Base-by-base conservation (phyloP, 2,888 invertebrate genomes). In the Drosophila parthenogenetica region DNA sequence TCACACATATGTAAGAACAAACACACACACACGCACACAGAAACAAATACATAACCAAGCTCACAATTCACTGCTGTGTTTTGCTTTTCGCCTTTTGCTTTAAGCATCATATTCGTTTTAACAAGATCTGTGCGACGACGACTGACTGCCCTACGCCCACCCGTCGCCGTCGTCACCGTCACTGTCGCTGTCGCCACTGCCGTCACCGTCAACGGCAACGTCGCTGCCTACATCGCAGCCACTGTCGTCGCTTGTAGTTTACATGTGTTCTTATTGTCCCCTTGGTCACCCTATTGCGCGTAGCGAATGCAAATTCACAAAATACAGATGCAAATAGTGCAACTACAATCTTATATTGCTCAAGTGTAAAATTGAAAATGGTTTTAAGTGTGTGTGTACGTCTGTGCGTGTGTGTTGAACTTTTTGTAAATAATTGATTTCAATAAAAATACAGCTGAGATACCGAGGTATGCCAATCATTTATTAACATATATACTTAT, bases 41-140 rank as follows among this genome's bases (percentile, higher is more conserved):
- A 29, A 2, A 29, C 29, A 29, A 29, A 29, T 29, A 29, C 29
- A 29, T 40, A 54, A 22, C 53, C 50, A 61, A 53, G 35, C 61
- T 68, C 62, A 71, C 66, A 78, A 71, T 68, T 77, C 54, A 58
- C 45, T 74, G 79, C 57, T 79, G 70, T 81, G 64, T 87, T 84
- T 87, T 82, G 85, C 82, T 73, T 77, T 67, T 70, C 45, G 73
- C 60, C 57, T 49, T 65, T 73, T 66, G 77, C 77, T 73, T 77
- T 77, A 62, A 55, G 73, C 78, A 73, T 63, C 73, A 40, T 49
- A 67, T 76, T 78, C 74, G 78, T 57, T 80, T 74, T 74, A 79
- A 79, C 81, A 79, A 79, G 79, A 79, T 79, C 79, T 79, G 67
- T 73, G 69, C 65, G 69, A 50, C 77, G 11, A 13, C 13, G 35